Evolutionary conservation across 2,797 vertebrate genomes (phyloP).

Genomic region (Chaunax sp.): DNA sequence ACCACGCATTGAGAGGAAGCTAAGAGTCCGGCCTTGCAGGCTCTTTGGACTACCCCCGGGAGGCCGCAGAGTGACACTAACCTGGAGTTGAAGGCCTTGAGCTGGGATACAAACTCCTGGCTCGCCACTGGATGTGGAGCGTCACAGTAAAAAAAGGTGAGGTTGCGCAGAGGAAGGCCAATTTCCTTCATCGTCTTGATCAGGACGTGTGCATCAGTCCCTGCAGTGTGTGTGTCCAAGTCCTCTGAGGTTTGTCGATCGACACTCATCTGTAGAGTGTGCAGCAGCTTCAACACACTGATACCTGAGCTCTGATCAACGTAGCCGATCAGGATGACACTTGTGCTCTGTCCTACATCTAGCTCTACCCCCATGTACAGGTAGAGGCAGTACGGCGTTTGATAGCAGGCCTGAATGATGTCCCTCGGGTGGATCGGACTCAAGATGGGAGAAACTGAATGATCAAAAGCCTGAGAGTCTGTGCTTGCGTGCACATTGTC

Average conservation of each 20-base stretch:
- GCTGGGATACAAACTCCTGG: slow-evolving; percentile 30
- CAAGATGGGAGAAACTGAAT: not conserved
- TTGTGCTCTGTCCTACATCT: slow-evolving; percentile 28
- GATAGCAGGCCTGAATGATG: slow-evolving; percentile 39
- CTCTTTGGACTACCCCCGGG: slow-evolving; percentile 52
- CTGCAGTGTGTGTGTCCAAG: rapidly evolving
- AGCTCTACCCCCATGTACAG: slow-evolving; percentile 68
- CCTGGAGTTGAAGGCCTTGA: slow-evolving; percentile 54
- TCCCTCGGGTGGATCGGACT: slow-evolving; percentile 37
- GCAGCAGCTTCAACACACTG: slow-evolving; percentile 61
- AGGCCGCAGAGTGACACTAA: slow-evolving; percentile 72
- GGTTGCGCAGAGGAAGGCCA: slow-evolving; percentile 62
- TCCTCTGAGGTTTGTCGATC: not conserved
- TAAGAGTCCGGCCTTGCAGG: slow-evolving; percentile 62
- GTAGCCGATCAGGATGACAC: slow-evolving; percentile 75
- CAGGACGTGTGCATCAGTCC: slow-evolving; percentile 37
- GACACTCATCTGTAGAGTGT: slow-evolving; percentile 51
- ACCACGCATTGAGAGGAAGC: slow-evolving; percentile 51
- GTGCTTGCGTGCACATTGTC: not conserved
- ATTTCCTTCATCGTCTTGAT: slow-evolving; percentile 47
- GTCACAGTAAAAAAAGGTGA: slow-evolving; percentile 72
- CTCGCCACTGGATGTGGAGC: slow-evolving; percentile 29
- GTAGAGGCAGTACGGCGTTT: slow-evolving; percentile 78
- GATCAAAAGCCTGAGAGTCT: not conserved
- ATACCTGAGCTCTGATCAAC: slow-evolving; percentile 54